Conservation (phyloP, 1,140 invertebrate species). For the Physella acuta region DNA sequence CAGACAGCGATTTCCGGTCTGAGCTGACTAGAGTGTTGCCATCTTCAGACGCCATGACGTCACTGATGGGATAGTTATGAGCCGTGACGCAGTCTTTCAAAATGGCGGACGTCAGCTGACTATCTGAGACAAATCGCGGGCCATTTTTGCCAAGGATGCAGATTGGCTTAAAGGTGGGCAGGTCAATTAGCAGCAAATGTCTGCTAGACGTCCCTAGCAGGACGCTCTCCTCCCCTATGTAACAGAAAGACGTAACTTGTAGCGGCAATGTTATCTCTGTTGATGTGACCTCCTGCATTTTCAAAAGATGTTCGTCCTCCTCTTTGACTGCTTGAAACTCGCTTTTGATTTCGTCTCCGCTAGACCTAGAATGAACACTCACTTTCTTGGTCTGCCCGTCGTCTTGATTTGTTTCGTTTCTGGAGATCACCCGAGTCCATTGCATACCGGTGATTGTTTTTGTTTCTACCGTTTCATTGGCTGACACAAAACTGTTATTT, state of each 20-base stretch:
- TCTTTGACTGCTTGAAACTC: too few relatives aligned
- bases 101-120: not conserved
- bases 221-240: slow-evolving; percentile 7
- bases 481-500: too few relatives aligned
- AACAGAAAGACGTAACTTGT: slow-evolving; percentile 8
- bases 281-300: too few relatives aligned
- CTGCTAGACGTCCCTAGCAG: not conserved
- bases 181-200: not conserved
- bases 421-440: too few relatives aligned
- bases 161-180: not conserved
- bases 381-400: too few relatives aligned
- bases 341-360: too few relatives aligned
- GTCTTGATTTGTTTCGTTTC: too few relatives aligned
- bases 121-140: too few relatives aligned
- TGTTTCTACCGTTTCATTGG: too few relatives aligned
- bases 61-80: not conserved
- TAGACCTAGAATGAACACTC: too few relatives aligned
- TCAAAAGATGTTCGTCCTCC: too few relatives aligned
- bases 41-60: slow-evolving; percentile 5
- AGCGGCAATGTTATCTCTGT: not conserved
- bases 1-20: slow-evolving; percentile 6
- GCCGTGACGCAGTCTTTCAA: not conserved
- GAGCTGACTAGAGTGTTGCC: not conserved
- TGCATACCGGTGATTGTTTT: too few relatives aligned
- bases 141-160: not conserved